phyloP scores from a whole-genome alignment of 2,797 vertebrate species.

The Chrosomus eos region DNA sequence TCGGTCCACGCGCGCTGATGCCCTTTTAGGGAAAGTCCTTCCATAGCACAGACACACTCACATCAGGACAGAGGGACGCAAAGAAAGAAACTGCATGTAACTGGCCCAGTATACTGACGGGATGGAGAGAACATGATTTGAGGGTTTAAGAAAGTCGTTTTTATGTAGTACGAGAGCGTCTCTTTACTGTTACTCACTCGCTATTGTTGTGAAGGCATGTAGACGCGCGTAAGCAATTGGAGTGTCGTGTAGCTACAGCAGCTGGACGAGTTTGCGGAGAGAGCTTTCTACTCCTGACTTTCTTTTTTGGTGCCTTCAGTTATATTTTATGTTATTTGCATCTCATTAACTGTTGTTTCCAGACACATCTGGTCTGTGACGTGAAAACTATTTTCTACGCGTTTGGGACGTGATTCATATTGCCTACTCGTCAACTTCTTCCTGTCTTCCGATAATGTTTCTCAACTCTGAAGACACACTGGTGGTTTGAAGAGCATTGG shows the following conservation, averaged over 20 bases:
- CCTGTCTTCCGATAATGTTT: not conserved
- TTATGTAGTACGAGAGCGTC: conserved; percentile 69
- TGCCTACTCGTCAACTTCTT: no score
- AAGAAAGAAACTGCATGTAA: conserved; percentile 70
- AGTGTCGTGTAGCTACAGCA: not conserved
- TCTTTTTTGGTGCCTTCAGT: not conserved
- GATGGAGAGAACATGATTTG: conserved; percentile 65
- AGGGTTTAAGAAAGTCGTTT: conserved; percentile 72
- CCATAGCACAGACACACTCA: conserved; percentile 75
- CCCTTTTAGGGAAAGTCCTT: conserved; percentile 76
- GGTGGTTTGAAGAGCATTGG: conserved; percentile 30
- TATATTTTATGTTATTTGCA: not conserved
- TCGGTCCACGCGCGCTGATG: conserved; percentile 72
- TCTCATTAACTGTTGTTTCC: not conserved
- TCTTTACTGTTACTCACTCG: conserved; percentile 26
- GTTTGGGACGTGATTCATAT: not conserved
- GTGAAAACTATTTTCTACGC: conserved; percentile 2
- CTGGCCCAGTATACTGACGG: conserved; percentile 67
- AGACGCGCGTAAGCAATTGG: not conserved
- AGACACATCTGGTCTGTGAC: not conserved
- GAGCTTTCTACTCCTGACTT: not conserved
- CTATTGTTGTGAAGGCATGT: conserved; percentile 5
- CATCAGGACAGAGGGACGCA: conserved; percentile 69
- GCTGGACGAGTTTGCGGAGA: conserved; percentile 25
- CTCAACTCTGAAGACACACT: conserved; percentile 22